Percentiles rank a stretch among this genome's conserved stretches.
These are phyloP conservation scores for Muschampia plurimacula DNA, from an alignment of 2,888 invertebrate species.

Conservation along the genomic window DNA sequence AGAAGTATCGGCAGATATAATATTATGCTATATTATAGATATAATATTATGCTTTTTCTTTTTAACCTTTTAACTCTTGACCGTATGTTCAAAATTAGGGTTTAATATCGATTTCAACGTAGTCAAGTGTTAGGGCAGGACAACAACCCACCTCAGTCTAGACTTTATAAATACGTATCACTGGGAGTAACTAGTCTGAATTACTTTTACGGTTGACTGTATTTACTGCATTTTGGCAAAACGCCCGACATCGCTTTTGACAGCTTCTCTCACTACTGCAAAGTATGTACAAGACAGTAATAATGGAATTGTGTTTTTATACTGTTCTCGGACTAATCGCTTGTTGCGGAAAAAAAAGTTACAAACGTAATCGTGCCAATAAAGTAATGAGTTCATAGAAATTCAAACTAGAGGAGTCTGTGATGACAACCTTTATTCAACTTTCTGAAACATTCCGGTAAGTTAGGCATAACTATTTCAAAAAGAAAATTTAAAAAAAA, in stretches of 20 bases:
- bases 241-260: constrained; percentile 60
- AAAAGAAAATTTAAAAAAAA: too few species aligned
- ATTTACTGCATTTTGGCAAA: constrained; percentile 58
- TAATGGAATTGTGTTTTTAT: constrained; percentile 57
- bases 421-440: neutral
- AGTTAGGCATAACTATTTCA: too few species aligned
- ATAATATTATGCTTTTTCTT: neutral
- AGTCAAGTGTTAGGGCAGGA: constrained; percentile 1
- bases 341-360: neutral
- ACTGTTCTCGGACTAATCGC: constrained; percentile 42
- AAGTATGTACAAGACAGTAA: constrained; percentile 54
- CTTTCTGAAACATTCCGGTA: neutral
- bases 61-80: neutral
- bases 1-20: too few species aligned
- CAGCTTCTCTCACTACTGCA: constrained; percentile 59
- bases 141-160: constrained; percentile 26
- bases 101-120: neutral
- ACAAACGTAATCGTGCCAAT: constrained; percentile 7
- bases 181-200: constrained; percentile 23
- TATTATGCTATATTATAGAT: too few species aligned
- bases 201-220: constrained; percentile 18
- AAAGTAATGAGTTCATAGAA: neutral
- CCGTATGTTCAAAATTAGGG: neutral
- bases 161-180: constrained; percentile 37
- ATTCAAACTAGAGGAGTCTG: neutral